phyloP scores from a whole-genome alignment of 2,797 vertebrate genomes.

The Vespertilio murinus region DNA sequence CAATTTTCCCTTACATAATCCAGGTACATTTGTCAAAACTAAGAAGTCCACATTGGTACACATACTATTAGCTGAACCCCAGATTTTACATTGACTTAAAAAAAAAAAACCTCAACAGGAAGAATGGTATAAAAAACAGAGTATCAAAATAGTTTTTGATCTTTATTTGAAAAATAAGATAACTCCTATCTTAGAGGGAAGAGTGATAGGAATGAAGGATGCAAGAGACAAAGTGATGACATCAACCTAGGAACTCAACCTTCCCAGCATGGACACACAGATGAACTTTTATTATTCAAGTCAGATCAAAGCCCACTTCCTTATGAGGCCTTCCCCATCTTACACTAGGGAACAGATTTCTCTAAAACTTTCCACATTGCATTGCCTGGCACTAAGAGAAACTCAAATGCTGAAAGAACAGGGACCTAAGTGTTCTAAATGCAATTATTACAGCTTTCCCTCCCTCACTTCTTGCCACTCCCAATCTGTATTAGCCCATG shows the following conservation, averaged over 20 bases:
- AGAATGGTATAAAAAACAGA: not conserved
- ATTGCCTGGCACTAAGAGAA: not conserved
- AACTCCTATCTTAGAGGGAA: not conserved
- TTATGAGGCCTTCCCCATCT: not conserved
- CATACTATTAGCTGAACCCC: not conserved
- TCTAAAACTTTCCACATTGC: not conserved
- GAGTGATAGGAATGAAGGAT: not conserved
- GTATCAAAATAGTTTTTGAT: not conserved
- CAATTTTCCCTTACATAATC: not conserved
- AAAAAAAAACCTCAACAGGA: constrained; percentile 8
- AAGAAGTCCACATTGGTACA: not conserved
- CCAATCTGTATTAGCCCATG: not conserved
- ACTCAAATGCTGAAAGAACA: not conserved
- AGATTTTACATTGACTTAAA: not conserved
- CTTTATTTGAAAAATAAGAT: not conserved
- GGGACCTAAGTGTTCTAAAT: not conserved
- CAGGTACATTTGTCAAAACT: not conserved
- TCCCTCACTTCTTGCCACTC: not conserved
- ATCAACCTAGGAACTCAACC: not conserved
- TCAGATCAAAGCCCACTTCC: not conserved
- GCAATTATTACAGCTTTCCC: not conserved
- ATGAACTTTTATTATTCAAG: not conserved
- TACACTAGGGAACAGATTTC: not conserved
- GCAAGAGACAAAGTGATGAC: not conserved
- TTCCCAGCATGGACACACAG: not conserved